Base-by-base conservation (phyloP, 2,888 invertebrate species). In the Heliconius hortense region DNA sequence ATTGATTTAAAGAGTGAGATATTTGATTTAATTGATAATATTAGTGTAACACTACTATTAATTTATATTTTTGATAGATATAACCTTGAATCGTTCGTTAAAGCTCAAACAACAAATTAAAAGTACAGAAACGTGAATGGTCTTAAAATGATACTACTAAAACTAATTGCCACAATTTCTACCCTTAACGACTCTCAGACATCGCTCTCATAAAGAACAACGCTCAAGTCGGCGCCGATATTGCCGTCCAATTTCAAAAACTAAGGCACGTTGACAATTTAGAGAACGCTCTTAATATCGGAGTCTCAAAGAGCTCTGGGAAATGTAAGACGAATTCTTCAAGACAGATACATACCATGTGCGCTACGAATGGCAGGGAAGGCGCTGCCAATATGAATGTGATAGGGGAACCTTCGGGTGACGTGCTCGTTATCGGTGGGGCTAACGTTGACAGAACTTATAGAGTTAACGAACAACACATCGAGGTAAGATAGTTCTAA, bases 151-250 rank as follows among this genome's bases (percentile, higher is more conserved):
- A 87, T 85, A 85, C 84, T 82, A 85, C 83, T 83, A 82, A 84
- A 85, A 82, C 84, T 89, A 87, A 88, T 89, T 88, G 86, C 84
- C 81, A 87, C 87, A 88, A 89, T 90, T 87, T 85, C 82, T 88
- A 88, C 87, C 89, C 84, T 87, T 87, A 91, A 89, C 88, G 86
- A 84, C 83, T 85, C 80, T 67, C 91, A 97, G 97, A 99, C 93
- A 96, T 98, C 82, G 98, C 97, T 43, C 94, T 99, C 76, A 96
- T 99, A 84, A 96, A 97, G 93, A 98, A 99, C 91, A 99, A 99
- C 91, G 99, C 98, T 2, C 94, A 90, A 84, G 95, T 97, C 71
- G 98, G 97, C 26, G 96, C 97, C 74, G 93, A 96, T 87, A 97
- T 98, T 81, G 97, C 98, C 3, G 94, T 95, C 31, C 95, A 95